Percentiles rank a stretch among this genome's conserved stretches.
These are phyloP conservation scores for Phasianus colchicus DNA, from an alignment of 2,113 vertebrate genomes.

Conservation along the genomic window DNA sequence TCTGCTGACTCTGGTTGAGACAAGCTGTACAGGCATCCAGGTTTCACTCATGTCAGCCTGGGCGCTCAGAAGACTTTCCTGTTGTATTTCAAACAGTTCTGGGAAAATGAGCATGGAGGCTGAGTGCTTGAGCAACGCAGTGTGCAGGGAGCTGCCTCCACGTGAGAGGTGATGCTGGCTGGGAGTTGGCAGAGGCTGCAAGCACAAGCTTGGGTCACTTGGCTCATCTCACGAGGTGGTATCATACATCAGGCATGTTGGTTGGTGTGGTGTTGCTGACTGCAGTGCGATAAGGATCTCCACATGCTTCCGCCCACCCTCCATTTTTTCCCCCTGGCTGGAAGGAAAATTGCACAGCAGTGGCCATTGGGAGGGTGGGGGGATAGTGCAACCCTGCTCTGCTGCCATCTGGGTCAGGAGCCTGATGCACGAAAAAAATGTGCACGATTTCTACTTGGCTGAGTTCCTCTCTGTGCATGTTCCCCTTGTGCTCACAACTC, in stretches of 20 bases:
- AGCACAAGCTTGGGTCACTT: neutral
- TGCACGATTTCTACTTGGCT: neutral
- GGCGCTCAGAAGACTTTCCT: neutral
- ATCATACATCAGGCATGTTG: accelerated
- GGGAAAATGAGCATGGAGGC: accelerated
- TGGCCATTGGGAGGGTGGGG: neutral
- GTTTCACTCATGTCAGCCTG: neutral
- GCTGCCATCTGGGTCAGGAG: neutral
- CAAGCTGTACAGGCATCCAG: accelerated
- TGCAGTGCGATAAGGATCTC: neutral
- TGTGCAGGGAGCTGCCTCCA: neutral
- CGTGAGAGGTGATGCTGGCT: accelerated
- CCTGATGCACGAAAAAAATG: neutral
- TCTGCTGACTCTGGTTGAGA: neutral
- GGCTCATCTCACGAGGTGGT: neutral
- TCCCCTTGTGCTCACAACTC: accelerated
- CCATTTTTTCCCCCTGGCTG: neutral
- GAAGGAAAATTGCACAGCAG: accelerated
- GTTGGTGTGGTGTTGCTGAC: neutral
- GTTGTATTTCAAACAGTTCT: neutral
- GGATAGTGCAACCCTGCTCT: accelerated
- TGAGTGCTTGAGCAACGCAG: neutral
- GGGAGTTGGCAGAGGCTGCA: neutral
- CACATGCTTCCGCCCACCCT: neutral
- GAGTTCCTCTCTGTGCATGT: accelerated